These are phyloP conservation scores for Neelides sp. DNA, from an alignment of 1,140 invertebrate species.

Conservation along the genomic window DNA sequence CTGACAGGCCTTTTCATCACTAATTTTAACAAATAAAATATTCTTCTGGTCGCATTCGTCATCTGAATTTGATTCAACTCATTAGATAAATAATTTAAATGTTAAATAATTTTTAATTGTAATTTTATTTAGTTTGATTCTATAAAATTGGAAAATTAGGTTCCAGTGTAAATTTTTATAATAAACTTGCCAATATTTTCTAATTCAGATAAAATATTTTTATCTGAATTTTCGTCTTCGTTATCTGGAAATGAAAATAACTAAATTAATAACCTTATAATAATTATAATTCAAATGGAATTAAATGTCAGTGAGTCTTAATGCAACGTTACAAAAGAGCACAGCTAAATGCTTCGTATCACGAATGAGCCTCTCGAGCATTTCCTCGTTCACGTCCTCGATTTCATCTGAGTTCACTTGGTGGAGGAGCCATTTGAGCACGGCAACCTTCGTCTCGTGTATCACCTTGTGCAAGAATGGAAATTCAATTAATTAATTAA, in stretches of 20 bases:
- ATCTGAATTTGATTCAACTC: constrained; percentile 38
- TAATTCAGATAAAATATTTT: constrained; percentile 70
- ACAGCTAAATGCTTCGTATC: constrained; percentile 79
- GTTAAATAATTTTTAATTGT: neutral
- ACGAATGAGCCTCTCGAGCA: constrained; percentile 76
- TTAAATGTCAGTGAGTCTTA: neutral
- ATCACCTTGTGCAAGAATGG: too few relatives aligned
- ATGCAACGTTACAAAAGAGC: constrained; percentile 68
- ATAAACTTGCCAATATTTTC: constrained; percentile 57
- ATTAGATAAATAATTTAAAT: too few relatives aligned
- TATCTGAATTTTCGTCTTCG: constrained; percentile 76
- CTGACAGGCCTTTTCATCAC: neutral
- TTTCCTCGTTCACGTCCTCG: constrained; percentile 86
- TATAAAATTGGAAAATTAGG: too few relatives aligned
- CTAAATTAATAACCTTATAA: neutral
- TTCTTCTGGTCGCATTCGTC: constrained; percentile 80
- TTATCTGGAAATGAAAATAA: constrained; percentile 52
- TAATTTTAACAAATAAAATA: constrained; percentile 72
- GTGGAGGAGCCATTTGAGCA: constrained; percentile 71
- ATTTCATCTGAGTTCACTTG: constrained; percentile 85
- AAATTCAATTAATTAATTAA: neutral
- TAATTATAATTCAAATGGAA: neutral
- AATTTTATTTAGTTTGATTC: constrained; percentile 1
- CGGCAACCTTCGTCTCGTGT: constrained; percentile 80
- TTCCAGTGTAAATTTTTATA: neutral